These are phyloP conservation scores for Nipponacmea schrenckii DNA, from an alignment of 2,888 invertebrate species.

Conservation along the genomic window DNA sequence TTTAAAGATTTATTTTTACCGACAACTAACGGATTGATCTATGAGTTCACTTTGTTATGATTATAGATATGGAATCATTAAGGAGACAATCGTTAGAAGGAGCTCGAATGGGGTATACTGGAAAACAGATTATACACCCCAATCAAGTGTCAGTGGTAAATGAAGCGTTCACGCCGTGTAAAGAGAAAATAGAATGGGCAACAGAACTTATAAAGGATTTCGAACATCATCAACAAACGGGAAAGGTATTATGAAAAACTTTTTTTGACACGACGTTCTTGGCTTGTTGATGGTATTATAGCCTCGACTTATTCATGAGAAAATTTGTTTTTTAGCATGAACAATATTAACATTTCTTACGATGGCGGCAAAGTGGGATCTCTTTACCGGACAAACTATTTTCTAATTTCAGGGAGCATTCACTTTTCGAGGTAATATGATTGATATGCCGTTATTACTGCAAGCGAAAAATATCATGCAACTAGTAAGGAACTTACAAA, in stretches of 20 bases:
- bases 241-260: slow-evolving; percentile 69
- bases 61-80: slow-evolving; percentile 71
- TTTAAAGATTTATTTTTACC: not conserved
- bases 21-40: too few species aligned
- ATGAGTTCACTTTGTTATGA: not conserved
- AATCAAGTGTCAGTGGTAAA: slow-evolving; percentile 72
- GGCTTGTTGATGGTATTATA: too few species aligned
- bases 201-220: slow-evolving; percentile 73
- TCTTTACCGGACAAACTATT: slow-evolving; percentile 12
- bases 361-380: too few species aligned
- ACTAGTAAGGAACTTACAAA: slow-evolving; percentile 34
- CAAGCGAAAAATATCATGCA: slow-evolving; percentile 71
- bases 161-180: slow-evolving; percentile 73
- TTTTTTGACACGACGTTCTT: too few species aligned
- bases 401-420: slow-evolving; percentile 74
- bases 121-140: slow-evolving; percentile 67
- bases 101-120: slow-evolving; percentile 75
- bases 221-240: slow-evolving; percentile 72
- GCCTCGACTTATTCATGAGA: not conserved
- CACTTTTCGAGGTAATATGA: slow-evolving; percentile 76
- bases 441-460: slow-evolving; percentile 76
- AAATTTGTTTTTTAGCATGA: not conserved
- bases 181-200: slow-evolving; percentile 75
- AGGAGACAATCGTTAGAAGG: slow-evolving; percentile 72
- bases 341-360: too few species aligned